A percentile compares a stretch with the other conserved stretches of the same genome.
Evolutionary conservation across 2,888 invertebrate genomes (phyloP).

Genomic region (Acanthosoma haemorrhoidale): DNA sequence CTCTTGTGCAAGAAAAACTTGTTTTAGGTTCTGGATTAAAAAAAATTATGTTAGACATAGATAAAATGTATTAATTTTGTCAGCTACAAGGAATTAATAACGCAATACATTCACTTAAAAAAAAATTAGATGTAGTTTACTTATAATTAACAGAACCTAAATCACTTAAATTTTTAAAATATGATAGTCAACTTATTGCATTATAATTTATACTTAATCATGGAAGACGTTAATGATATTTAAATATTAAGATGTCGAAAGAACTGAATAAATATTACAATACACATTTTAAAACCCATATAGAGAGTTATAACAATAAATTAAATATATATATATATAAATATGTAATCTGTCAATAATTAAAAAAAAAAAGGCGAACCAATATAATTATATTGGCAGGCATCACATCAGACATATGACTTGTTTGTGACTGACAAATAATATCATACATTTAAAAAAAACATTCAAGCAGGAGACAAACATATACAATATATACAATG

Average conservation of each 20-base stretch:
- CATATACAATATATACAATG: neutral
- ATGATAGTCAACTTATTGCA: neutral
- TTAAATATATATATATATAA: too few species aligned
- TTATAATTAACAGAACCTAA: neutral
- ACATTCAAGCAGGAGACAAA: too few species aligned
- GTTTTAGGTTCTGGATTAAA: too few species aligned
- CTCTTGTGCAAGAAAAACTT: too few species aligned
- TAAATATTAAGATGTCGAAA: neutral
- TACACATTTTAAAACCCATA: neutral
- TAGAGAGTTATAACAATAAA: neutral
- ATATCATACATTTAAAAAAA: neutral
- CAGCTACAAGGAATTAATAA: neutral
- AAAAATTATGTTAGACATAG: too few species aligned
- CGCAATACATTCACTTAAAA: neutral
- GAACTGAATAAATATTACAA: neutral
- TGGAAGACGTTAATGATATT: constrained; percentile 2
- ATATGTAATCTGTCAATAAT: neutral
- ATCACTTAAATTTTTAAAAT: neutral
- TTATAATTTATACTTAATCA: neutral
- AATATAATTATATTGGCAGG: neutral
- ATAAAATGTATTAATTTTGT: too few species aligned
- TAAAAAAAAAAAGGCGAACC: neutral
- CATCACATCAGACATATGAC: neutral
- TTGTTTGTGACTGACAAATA: neutral
- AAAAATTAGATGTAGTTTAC: neutral